phyloP scores from a whole-genome alignment of 2,113 vertebrate genomes.

The Pelecanus crispus region DNA sequence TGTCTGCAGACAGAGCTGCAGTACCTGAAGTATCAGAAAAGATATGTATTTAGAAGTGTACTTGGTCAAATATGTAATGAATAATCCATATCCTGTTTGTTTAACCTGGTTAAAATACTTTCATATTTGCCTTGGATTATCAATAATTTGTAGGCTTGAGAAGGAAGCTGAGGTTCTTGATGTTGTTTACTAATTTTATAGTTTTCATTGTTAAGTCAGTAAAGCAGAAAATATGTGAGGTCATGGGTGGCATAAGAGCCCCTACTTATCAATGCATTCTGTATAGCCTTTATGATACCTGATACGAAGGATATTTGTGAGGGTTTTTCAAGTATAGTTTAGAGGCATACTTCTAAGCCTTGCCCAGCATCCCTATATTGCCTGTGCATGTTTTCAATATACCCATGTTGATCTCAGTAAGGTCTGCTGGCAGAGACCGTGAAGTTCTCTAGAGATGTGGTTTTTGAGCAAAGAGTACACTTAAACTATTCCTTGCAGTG shows the following conservation, averaged over 20 bases:
- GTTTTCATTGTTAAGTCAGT: not conserved
- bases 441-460: not conserved
- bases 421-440: not conserved
- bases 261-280: not conserved
- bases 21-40: not conserved
- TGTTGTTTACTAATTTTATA: not conserved
- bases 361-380: not conserved
- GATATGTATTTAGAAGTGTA: not conserved
- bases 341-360: not conserved
- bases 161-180: not conserved
- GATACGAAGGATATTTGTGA: not conserved
- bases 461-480: not conserved
- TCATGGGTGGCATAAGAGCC: not conserved
- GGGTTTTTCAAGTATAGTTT: not conserved
- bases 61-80: not conserved
- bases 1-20: not conserved
- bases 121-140: not conserved
- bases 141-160: not conserved
- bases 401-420: not conserved
- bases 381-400: not conserved
- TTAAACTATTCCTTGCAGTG: not conserved
- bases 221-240: not conserved
- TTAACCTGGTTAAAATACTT: not conserved
- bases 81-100: not conserved
- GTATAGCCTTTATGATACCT: not conserved